Base-by-base conservation (phyloP, 2,797 vertebrate genomes). In the Petrocephalus sullivani region DNA sequence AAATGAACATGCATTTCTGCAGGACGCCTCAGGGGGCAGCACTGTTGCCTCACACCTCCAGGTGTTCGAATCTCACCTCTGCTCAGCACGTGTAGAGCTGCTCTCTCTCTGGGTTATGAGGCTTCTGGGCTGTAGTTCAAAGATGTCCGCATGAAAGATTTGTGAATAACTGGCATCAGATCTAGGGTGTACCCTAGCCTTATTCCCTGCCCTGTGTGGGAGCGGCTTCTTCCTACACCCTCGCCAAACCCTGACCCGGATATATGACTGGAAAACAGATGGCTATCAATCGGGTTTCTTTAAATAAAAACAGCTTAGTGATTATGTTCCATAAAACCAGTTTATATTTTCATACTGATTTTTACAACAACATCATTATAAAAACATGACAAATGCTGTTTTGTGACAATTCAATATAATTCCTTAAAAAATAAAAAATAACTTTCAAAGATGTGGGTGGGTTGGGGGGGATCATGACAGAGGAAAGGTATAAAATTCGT, bases 341-440 rank as follows among this genome's bases (percentile, higher is more conserved):
- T 67, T 71, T 54, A 88, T 88, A 85, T 85, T 88, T 88, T 85
- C 87, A 88, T 67, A 85, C 54, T 53, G 82, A 88, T 67, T 88
- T 88, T 88, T 84, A 85, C 82, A 85, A 85, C 81, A 56, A 53
- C 49, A 67, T 67, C 49, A 56, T 88, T 85, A 88, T 85, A 85
- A 85, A 88, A 88, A 85, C 81, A 88, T 85, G 82, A 88, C 87
- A 88, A 84, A 85, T 51, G 60, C 51, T 46, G 33, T 51, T 88
- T 60, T 64, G 87, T 88, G 87, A 88, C 60, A 88, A 67, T 85
- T 88, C 16, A 0, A 67, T 84, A 8, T 88, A 85, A 56, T 85
- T 85, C 23, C 58, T 84, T 88, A 37, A 84, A 84, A 88, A 81
- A 46, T 46, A 88, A 83, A 84, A 67, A 53, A 83, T 88, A 84